These are phyloP conservation scores for Nomada lathburiana DNA, from an alignment of 2,888 invertebrate species.

Conservation along the genomic window DNA sequence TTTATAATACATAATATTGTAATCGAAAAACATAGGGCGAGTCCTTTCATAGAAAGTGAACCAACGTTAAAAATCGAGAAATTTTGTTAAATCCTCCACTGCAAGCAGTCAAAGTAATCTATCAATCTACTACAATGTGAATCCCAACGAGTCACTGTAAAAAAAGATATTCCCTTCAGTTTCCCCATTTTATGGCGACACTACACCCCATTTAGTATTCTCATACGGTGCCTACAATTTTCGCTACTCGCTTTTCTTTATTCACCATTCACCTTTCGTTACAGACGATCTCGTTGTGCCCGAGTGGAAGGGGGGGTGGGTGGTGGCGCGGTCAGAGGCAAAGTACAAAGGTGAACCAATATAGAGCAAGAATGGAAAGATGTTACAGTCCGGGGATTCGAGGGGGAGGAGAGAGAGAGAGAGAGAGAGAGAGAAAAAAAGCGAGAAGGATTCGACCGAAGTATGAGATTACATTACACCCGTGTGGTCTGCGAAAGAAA, in stretches of 20 bases:
- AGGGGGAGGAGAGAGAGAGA: neutral
- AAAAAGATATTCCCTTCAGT: neutral
- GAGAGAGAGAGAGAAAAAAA: conserved; percentile 3
- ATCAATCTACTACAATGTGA: too few relatives aligned
- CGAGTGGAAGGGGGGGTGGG: neutral
- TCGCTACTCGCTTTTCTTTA: too few relatives aligned
- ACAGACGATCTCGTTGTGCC: too few relatives aligned
- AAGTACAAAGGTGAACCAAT: conserved; percentile 16
- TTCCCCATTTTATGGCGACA: neutral
- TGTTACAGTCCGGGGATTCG: conserved; percentile 23
- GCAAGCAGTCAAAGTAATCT: too few relatives aligned
- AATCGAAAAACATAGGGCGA: too few relatives aligned
- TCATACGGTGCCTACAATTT: too few relatives aligned
- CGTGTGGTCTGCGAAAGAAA: conserved; percentile 76
- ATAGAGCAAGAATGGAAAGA: conserved; percentile 50
- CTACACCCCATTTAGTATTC: neutral
- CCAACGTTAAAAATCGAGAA: too few relatives aligned
- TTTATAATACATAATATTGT: too few relatives aligned
- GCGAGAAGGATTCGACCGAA: conserved; percentile 65
- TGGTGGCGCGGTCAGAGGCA: neutral
- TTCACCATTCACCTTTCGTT: too few relatives aligned
- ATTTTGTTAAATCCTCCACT: too few relatives aligned
- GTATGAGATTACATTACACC: conserved; percentile 77
- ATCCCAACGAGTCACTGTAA: neutral
- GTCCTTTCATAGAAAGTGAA: too few relatives aligned